Evolutionary conservation across 2,113 vertebrate genomes (phyloP).

Genomic region (Brachirus orientalis): DNA sequence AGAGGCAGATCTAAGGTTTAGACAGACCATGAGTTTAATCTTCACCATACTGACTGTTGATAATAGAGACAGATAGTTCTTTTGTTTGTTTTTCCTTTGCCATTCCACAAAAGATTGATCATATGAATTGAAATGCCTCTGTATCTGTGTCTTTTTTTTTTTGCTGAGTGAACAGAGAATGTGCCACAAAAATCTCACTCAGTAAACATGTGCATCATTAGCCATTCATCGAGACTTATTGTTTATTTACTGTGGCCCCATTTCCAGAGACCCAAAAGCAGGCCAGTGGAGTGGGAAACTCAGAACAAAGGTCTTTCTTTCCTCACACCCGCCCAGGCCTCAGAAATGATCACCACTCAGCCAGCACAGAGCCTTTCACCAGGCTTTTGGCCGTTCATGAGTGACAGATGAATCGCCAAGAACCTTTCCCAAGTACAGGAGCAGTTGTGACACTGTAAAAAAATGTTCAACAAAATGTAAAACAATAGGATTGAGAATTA

Average conservation of each 20-base stretch:
- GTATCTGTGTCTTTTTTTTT: conserved; percentile 53
- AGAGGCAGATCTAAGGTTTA: no score
- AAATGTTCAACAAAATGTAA: not conserved
- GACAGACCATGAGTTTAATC: conserved; percentile 22
- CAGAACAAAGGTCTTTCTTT: conserved; percentile 87
- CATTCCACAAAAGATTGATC: conserved; percentile 32
- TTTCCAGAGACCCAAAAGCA: conserved; percentile 83
- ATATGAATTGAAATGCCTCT: conserved; percentile 46
- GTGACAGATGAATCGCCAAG: conserved; percentile 92
- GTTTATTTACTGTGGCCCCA: conserved; percentile 89
- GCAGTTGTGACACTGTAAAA: conserved; percentile 63
- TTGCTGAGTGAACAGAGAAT: conserved; percentile 73
- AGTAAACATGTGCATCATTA: conserved; percentile 88
- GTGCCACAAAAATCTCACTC: conserved; percentile 80
- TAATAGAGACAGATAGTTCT: conserved; percentile 30
- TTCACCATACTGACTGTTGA: conserved; percentile 3
- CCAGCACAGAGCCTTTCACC: conserved; percentile 85
- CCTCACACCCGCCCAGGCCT: conserved; percentile 81
- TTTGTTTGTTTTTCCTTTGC: conserved; percentile 21
- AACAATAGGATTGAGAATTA: not conserved
- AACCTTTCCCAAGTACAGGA: conserved; percentile 86
- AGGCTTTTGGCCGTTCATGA: conserved; percentile 85
- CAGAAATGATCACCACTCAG: conserved; percentile 87
- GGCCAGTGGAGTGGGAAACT: conserved; percentile 84
- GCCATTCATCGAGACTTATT: conserved; percentile 85